These are phyloP conservation scores for Actenoides lindsayi DNA, from an alignment of 2,113 vertebrate genomes.

Conservation along the genomic window DNA sequence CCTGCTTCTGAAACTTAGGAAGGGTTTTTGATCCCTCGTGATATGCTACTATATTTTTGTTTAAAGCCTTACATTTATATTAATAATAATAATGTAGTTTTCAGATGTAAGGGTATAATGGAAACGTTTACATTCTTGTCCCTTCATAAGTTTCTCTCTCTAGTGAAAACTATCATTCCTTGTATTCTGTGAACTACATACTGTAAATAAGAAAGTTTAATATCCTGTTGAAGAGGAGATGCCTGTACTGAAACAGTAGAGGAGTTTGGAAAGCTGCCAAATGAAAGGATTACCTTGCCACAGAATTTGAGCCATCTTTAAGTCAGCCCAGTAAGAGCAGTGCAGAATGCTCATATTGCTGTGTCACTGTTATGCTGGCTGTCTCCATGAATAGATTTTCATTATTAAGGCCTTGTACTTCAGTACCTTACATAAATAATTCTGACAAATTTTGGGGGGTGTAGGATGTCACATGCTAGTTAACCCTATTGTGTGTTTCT, in stretches of 20 bases:
- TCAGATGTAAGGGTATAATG: neutral
- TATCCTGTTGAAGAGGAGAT: neutral
- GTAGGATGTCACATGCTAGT: neutral
- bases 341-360: neutral
- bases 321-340: neutral
- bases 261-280: neutral
- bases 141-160: neutral
- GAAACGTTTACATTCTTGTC: neutral
- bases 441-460: neutral
- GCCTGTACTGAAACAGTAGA: neutral
- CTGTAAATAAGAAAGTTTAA: neutral
- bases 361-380: neutral
- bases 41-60: neutral
- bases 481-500: neutral
- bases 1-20: neutral
- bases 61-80: neutral
- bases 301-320: neutral
- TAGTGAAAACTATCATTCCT: neutral
- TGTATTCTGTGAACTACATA: neutral
- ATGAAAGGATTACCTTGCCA: neutral
- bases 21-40: neutral
- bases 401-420: neutral
- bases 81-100: neutral
- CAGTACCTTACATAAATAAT: neutral
- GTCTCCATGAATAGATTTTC: neutral